Evolutionary conservation across 2,113 vertebrate genomes (phyloP).

Genomic region (Rhea americana): DNA sequence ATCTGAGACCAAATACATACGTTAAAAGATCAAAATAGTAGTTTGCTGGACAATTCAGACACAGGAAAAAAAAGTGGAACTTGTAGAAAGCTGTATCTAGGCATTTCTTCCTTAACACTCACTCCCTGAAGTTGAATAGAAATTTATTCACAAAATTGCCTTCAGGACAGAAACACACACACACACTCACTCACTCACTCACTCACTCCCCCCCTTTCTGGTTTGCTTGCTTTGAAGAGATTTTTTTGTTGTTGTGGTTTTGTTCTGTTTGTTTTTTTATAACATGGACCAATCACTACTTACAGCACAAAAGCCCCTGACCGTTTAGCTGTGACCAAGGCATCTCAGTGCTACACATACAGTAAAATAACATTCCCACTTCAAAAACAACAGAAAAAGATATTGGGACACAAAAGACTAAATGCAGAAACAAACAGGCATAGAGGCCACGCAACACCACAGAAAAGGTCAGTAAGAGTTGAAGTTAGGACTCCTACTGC

Average conservation of each 20-base stretch:
- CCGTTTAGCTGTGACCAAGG: not conserved
- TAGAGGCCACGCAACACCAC: not conserved
- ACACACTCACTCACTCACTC: not conserved
- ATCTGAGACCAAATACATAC: not conserved
- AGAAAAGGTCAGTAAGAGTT: not conserved
- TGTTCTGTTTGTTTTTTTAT: not conserved
- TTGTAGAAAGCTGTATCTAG: not conserved
- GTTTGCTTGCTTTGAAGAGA: not conserved
- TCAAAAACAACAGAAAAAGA: conserved; percentile 46
- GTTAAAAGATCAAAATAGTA: not conserved
- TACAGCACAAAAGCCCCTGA: not conserved
- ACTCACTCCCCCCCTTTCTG: not conserved
- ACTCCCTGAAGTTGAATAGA: not conserved
- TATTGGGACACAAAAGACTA: conserved; percentile 16
- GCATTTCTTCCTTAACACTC: not conserved
- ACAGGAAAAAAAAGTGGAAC: not conserved
- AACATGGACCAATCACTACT: rapidly evolving
- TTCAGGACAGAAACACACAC: not conserved
- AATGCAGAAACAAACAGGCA: conserved; percentile 1
- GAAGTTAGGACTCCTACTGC: not conserved
- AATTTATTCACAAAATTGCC: not conserved
- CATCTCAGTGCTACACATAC: not conserved
- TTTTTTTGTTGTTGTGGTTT: too few species aligned
- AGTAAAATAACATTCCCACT: conserved; percentile 14
- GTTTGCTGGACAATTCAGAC: not conserved